Conservation (phyloP, 2,888 invertebrate genomes). For the Cantharis flavilabris region DNA sequence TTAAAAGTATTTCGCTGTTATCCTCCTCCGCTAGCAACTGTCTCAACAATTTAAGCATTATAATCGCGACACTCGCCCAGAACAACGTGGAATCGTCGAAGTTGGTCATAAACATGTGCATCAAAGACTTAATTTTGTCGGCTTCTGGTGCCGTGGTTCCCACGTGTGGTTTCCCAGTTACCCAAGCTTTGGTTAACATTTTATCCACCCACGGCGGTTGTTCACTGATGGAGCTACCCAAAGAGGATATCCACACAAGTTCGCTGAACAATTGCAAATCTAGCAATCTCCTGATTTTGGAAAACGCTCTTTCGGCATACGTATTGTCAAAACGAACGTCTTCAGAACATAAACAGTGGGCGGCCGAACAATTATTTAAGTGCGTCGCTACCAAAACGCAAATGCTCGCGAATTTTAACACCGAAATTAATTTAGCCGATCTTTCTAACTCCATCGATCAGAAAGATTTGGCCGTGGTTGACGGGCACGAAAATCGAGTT, state of each 20-base stretch:
- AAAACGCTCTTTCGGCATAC: constrained; percentile 65
- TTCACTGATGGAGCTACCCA: constrained; percentile 50
- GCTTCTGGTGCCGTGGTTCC: constrained; percentile 50
- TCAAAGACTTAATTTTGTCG: constrained; percentile 58
- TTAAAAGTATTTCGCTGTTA: constrained; percentile 45
- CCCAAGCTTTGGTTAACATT: constrained; percentile 63
- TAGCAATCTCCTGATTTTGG: constrained; percentile 57
- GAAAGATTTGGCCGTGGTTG: constrained; percentile 49
- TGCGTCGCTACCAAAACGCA: constrained; percentile 54
- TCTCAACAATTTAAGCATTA: constrained; percentile 50
- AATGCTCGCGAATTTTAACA: constrained; percentile 47
- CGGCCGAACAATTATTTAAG: constrained; percentile 62
- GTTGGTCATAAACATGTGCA: constrained; percentile 63
- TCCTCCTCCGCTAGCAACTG: constrained; percentile 47
- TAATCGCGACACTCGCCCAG: constrained; percentile 60
- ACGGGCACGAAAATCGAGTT: constrained; percentile 63
- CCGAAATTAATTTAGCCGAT: constrained; percentile 59
- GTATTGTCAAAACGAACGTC: constrained; percentile 61
- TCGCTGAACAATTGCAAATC: constrained; percentile 29
- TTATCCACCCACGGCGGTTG: constrained; percentile 57
- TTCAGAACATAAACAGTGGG: constrained; percentile 63
- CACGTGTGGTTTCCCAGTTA: constrained; percentile 59
- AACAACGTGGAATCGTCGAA: constrained; percentile 61
- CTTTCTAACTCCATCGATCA: constrained; percentile 55
- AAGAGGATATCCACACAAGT: constrained; percentile 43